Conservation (phyloP, 2,113 vertebrate genomes). For the Melierax canorus region DNA sequence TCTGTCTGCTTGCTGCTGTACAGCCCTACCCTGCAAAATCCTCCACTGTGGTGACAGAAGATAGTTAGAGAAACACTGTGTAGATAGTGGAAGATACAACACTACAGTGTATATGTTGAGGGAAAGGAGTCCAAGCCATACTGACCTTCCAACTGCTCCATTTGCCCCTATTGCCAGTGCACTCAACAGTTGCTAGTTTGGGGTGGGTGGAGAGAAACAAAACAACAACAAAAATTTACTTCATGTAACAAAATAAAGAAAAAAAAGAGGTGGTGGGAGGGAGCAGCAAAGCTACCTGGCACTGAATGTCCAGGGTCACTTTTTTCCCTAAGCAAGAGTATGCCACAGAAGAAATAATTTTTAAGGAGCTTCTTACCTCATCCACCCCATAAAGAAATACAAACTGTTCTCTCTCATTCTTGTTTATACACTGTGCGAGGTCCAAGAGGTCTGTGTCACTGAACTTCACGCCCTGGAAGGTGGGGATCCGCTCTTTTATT, state of each 20-base stretch:
- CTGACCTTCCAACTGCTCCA: constrained; percentile 92
- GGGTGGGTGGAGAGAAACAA: neutral
- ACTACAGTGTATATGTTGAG: neutral
- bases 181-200: constrained; percentile 85
- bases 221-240: neutral
- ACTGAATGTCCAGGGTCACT: neutral
- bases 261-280: neutral
- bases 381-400: constrained; percentile 88
- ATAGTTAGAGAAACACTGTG: neutral
- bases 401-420: constrained; percentile 64
- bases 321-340: neutral
- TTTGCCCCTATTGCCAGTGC: constrained; percentile 83
- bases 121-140: neutral
- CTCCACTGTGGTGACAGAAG: accelerated
- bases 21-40: neutral
- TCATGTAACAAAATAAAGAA: neutral
- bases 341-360: neutral
- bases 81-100: neutral
- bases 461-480: constrained; percentile 92
- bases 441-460: constrained; percentile 85
- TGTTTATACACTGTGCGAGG: constrained; percentile 84
- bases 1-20: neutral
- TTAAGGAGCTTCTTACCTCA: constrained; percentile 78
- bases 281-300: neutral
- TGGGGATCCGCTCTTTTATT: constrained; percentile 84